Evolutionary conservation across 2,797 vertebrate genomes (phyloP).

Genomic region (Odontamblyopus rebecca): DNA sequence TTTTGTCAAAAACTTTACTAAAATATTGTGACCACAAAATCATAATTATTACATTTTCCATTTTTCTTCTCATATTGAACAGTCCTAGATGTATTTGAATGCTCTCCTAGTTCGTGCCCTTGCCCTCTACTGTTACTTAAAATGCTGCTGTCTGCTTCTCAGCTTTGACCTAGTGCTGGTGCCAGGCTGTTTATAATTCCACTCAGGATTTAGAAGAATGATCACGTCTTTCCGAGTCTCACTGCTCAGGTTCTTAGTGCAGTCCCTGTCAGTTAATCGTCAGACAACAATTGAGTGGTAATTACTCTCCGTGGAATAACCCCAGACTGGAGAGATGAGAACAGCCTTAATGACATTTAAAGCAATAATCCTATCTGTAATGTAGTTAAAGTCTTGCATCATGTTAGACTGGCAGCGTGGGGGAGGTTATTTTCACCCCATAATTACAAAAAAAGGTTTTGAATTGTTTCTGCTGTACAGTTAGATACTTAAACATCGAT

Average conservation of each 20-base stretch:
- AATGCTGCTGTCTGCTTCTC: not conserved
- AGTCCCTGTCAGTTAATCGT: slow-evolving; percentile 48
- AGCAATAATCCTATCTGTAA: slow-evolving; percentile 45
- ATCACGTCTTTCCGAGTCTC: slow-evolving; percentile 7
- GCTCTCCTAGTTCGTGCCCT: not conserved
- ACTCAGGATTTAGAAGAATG: slow-evolving; percentile 30
- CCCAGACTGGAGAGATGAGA: slow-evolving; percentile 20
- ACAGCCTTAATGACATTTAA: slow-evolving; percentile 50
- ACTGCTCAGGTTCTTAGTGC: slow-evolving; percentile 19
- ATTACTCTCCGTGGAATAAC: slow-evolving; percentile 34
- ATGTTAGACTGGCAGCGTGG: slow-evolving; percentile 9
- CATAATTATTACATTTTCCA: not conserved
- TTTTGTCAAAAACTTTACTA: too few species aligned
- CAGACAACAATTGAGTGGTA: slow-evolving; percentile 43
- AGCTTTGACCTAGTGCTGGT: not conserved
- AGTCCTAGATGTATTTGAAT: not conserved
- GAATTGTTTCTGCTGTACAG: too few species aligned
- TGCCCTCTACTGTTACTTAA: not conserved
- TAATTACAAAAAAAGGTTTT: too few species aligned
- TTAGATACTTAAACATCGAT: too few species aligned
- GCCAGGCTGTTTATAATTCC: slow-evolving; percentile 37
- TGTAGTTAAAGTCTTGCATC: slow-evolving; percentile 47
- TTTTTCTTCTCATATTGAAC: not conserved
- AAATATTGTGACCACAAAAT: too few species aligned
- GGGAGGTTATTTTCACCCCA: too few species aligned